Conservation (phyloP, 2,888 invertebrate genomes). For the Athetis lepigone region DNA sequence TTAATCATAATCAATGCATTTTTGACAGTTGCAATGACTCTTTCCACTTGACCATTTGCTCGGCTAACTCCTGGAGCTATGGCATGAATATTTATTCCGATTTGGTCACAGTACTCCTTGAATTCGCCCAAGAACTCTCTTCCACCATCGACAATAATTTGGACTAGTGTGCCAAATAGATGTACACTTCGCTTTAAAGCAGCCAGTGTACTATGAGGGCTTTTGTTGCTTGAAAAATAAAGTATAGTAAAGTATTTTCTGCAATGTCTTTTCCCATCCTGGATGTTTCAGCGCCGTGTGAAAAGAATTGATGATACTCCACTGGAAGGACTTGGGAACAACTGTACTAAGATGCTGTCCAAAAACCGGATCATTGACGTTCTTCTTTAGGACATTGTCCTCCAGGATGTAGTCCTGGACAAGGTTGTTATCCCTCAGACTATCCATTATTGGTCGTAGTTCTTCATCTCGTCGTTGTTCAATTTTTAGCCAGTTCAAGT, state of each 20-base stretch:
- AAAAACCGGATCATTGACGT: background rate
- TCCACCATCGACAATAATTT: conserved; percentile 47
- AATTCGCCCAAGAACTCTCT: conserved; percentile 49
- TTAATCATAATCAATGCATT: conserved; percentile 56
- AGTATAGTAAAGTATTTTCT: conserved; percentile 33
- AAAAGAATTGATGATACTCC: conserved; percentile 58
- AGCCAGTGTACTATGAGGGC: conserved; percentile 8
- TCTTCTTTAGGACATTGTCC: background rate
- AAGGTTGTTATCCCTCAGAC: background rate
- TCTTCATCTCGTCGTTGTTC: conserved; percentile 7
- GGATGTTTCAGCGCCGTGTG: conserved; percentile 49
- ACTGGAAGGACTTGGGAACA: conserved; percentile 58
- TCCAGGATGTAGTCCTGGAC: conserved; percentile 2
- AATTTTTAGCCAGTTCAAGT: conserved; percentile 4
- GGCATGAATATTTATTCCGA: conserved; percentile 42
- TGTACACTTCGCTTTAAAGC: conserved; percentile 48
- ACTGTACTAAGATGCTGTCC: conserved; percentile 6
- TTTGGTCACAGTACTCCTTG: conserved; percentile 35
- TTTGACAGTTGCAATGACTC: conserved; percentile 52
- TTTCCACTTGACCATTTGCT: conserved; percentile 53
- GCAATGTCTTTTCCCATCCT: conserved; percentile 62
- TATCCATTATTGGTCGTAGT: conserved; percentile 1
- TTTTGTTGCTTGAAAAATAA: conserved; percentile 24
- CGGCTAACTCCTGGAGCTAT: conserved; percentile 50
- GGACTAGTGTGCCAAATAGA: conserved; percentile 43